Conservation (phyloP, 30 jellyfish, hydroid and myxozoan genomes). For the Calvadosia cruxmelitensis region DNA sequence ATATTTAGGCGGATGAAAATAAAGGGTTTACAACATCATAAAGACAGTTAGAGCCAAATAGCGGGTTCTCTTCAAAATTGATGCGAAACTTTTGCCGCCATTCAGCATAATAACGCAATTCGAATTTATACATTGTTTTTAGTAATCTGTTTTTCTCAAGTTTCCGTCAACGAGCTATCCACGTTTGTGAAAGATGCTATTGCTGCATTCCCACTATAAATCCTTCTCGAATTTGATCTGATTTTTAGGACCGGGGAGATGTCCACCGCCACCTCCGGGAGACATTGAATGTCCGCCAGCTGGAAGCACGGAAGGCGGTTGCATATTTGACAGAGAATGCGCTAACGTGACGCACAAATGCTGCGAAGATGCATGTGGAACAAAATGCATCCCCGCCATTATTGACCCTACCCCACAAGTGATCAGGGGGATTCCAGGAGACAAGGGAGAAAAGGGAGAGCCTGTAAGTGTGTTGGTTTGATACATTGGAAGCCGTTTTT, state of each 20-base stretch:
- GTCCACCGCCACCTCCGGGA: neutral
- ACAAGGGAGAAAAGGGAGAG: slow-evolving; percentile 37
- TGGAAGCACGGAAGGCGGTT: neutral
- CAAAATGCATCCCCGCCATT: slow-evolving; percentile 1
- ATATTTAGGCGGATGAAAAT: no score
- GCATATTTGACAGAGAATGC: slow-evolving; percentile 26
- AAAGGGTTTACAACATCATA: no score
- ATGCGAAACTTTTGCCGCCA: no score
- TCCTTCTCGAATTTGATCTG: neutral
- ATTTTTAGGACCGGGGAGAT: neutral
- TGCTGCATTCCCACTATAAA: no score
- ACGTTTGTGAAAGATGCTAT: no score
- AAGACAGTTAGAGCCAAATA: no score
- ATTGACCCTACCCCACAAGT: slow-evolving; percentile 5
- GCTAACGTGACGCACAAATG: slow-evolving; percentile 13
- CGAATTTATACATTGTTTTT: neutral
- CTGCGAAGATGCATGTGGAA: slow-evolving; percentile 23
- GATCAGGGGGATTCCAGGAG: slow-evolving; percentile 33
- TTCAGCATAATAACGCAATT: no score
- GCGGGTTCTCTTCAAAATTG: no score
- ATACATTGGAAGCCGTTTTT: no score
- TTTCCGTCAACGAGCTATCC: no score
- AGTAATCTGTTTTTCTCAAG: neutral
- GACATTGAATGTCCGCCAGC: neutral
- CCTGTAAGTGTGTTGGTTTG: neutral